These are phyloP conservation scores for Mesembrinibis cayennensis DNA, from an alignment of 2,113 vertebrate species.

Conservation along the genomic window DNA sequence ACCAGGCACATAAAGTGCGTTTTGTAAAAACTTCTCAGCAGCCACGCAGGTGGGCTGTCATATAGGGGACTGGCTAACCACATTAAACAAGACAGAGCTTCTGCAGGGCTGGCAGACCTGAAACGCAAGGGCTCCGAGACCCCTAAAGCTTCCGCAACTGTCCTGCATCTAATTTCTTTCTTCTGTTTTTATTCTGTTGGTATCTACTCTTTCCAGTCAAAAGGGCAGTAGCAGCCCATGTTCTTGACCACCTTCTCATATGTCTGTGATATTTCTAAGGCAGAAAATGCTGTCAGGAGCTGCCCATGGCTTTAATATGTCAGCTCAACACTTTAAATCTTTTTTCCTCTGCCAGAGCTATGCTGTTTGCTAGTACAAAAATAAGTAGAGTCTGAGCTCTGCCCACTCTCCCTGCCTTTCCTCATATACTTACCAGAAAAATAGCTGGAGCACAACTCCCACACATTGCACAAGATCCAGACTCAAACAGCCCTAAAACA, in stretches of 20 bases:
- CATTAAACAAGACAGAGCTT: neutral
- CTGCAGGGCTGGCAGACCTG: neutral
- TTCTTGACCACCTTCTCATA: neutral
- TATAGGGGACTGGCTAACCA: neutral
- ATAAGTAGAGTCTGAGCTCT: conserved; percentile 22
- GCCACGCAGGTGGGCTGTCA: neutral
- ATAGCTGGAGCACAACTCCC: conserved; percentile 34
- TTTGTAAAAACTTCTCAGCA: neutral
- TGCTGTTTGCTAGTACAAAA: conserved; percentile 24
- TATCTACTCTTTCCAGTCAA: neutral
- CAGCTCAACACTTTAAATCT: neutral
- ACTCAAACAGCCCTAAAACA: neutral
- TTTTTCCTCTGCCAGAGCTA: neutral
- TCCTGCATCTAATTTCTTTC: neutral
- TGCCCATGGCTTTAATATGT: neutral
- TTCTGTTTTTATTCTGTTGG: neutral
- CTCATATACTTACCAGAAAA: conserved; percentile 29
- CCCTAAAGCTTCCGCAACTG: neutral
- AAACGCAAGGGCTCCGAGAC: neutral
- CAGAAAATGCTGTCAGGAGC: neutral
- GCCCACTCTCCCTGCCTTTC: conserved; percentile 35
- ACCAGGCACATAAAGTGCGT: accelerated
- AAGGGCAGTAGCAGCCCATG: neutral
- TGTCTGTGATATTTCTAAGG: neutral
- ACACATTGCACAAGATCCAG: conserved; percentile 23